A percentile compares a stretch with the other conserved stretches of the same genome.
These are phyloP conservation scores for Leptodactylus fallax DNA, from an alignment of 2,797 vertebrate genomes.

Conservation along the genomic window DNA sequence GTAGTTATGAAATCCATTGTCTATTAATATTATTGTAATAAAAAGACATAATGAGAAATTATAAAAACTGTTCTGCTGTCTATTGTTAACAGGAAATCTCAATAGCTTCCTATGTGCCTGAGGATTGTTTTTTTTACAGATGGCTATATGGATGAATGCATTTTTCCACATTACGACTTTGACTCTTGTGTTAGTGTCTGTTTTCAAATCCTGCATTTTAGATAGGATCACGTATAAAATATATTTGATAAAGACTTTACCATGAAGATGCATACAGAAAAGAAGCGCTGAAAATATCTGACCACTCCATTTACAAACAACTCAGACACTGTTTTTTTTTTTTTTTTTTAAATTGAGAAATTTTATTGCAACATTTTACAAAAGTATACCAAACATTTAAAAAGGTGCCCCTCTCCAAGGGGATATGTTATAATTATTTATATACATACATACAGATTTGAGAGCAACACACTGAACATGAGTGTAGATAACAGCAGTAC, in stretches of 20 bases:
- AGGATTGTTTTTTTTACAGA: background rate
- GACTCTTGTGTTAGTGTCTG: background rate
- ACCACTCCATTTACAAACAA: background rate
- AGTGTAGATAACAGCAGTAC: background rate
- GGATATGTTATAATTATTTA: slow-evolving; percentile 48
- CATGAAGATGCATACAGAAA: background rate
- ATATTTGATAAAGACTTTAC: background rate
- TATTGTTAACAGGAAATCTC: slow-evolving; percentile 4
- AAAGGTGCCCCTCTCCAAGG: slow-evolving; percentile 51
- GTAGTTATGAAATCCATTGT: background rate
- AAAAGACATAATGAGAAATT: background rate
- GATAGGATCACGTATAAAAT: background rate
- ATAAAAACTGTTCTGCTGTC: background rate
- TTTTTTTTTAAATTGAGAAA: slow-evolving; percentile 8
- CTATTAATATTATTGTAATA: background rate
- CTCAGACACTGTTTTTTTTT: background rate
- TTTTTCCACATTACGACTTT: background rate
- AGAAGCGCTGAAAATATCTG: background rate
- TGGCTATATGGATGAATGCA: background rate
- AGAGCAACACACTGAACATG: slow-evolving; percentile 27
- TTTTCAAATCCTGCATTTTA: background rate
- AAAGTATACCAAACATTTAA: slow-evolving; percentile 43
- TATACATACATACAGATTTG: slow-evolving; percentile 32
- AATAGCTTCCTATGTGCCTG: slow-evolving; percentile 5
- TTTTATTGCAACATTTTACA: slow-evolving; percentile 58